Base-by-base conservation (phyloP, 2,113 vertebrate genomes). In the Hemiprocne comata region DNA sequence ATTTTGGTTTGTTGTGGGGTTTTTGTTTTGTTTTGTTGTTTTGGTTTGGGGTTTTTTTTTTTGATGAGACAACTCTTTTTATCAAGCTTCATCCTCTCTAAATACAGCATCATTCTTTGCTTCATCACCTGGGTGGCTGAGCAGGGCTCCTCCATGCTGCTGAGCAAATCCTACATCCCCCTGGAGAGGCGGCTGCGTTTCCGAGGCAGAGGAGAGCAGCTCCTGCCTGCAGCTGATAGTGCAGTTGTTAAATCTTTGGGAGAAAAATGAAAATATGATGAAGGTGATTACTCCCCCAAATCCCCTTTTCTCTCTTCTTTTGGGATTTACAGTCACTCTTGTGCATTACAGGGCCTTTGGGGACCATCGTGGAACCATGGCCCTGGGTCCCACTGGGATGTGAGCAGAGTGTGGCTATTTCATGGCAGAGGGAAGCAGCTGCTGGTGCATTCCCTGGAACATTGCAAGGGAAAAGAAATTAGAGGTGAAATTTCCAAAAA, bases 401-500 rank as follows among this genome's bases (percentile, higher is more conserved):
- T 66, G 46, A 65, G 76, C 55, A 34, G 67, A 55, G 55, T 1
- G 48, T 1, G 36, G 54, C 25, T 0, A 5, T 76, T 58, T 26
- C 23, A 1, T 24, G 83, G 89, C 53, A 66, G 50, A 57, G 80
- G 34, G 90, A 69, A 89, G 58, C 57, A 81, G 82, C 74, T 15
- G 51, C 85, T 2, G 1, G 29, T 40, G 62, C 61, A 34, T 50
- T 61, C 66, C 57, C 89, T 51, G 23, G 34, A 85, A 82, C n/a
- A 82, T 54, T 93, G 92, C 85, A 70, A 78, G 58, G 83, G 83
- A 51, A 89, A 92, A 86, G n/a, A 62, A 85, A 86, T 81, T 50
- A 50, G 83, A 90, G 57, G 50, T 66, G 61, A 93, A 75, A 90
- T 95, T 87, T 85, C 65, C 62, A 46, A 20, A 48, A 48, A 48